Conservation (phyloP, 1,140 invertebrate species). For the Lordiphosa clarofinis region DNA sequence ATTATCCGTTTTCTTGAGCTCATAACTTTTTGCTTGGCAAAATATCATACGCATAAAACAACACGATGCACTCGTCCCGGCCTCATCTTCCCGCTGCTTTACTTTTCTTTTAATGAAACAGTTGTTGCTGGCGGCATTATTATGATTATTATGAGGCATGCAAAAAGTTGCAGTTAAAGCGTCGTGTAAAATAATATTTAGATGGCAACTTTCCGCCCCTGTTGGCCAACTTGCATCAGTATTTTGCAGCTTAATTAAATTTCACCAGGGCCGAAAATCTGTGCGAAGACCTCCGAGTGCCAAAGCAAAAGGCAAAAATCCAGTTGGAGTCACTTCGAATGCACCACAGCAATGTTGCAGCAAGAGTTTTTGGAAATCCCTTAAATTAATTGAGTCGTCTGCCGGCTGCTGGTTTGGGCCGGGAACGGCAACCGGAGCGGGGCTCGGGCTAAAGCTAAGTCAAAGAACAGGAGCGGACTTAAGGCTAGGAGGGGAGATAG, state of each 20-base stretch:
- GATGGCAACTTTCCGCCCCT: conserved; percentile 40
- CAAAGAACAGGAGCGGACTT: no score
- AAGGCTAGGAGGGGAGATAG: no score
- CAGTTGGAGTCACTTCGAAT: conserved; percentile 24
- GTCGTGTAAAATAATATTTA: conserved; percentile 76
- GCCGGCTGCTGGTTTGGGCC: no score
- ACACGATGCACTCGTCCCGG: conserved; percentile 26
- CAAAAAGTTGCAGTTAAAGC: conserved; percentile 72
- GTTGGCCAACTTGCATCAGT: conserved; percentile 1
- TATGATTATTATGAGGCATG: conserved; percentile 74
- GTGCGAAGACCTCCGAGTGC: conserved; percentile 60
- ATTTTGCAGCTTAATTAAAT: conserved; percentile 67
- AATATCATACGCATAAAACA: conserved; percentile 77
- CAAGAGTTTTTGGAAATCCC: conserved; percentile 44
- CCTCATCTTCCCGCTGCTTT: conserved; percentile 16
- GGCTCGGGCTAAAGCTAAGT: background rate
- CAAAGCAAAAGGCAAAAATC: conserved; percentile 25
- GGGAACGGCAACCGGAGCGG: background rate
- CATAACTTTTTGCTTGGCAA: conserved; percentile 67
- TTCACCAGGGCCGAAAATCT: conserved; percentile 45
- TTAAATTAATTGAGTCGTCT: conserved; percentile 62
- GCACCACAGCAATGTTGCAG: conserved; percentile 27
- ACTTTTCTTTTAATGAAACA: conserved; percentile 72
- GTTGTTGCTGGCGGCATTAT: conserved; percentile 68
- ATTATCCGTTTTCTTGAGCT: conserved; percentile 54